phyloP scores from a whole-genome alignment of 2,797 vertebrate species.

The Eulemur albifrons region DNA sequence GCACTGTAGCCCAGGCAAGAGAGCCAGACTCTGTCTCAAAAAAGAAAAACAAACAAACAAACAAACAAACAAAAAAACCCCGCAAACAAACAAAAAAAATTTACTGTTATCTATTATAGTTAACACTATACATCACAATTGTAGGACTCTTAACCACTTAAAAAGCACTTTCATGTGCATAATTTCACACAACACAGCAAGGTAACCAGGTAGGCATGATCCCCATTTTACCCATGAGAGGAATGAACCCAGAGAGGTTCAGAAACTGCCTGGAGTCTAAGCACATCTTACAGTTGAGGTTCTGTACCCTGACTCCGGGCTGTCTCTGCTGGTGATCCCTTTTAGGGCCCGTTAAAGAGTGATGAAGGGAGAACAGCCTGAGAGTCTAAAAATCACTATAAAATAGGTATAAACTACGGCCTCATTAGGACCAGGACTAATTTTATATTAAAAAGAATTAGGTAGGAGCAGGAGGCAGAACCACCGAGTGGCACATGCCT shows the following conservation, averaged over 20 bases:
- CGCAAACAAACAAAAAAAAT: not conserved
- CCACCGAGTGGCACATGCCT: not conserved
- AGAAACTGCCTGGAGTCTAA: not conserved
- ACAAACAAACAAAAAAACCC: too few species aligned
- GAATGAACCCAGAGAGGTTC: not conserved
- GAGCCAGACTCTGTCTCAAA: too few species aligned
- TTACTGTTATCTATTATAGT: not conserved
- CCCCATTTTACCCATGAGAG: not conserved
- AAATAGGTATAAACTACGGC: not conserved
- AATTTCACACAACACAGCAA: not conserved
- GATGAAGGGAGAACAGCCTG: not conserved
- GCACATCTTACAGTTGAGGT: not conserved
- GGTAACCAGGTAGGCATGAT: not conserved
- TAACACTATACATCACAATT: not conserved
- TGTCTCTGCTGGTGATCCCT: not conserved
- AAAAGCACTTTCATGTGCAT: not conserved
- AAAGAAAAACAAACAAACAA: too few species aligned
- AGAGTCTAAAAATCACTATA: not conserved
- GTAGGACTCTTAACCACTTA: not conserved
- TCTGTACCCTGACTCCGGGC: not conserved
- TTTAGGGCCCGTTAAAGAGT: not conserved
- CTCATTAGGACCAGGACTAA: not conserved
- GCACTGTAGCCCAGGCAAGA: too few species aligned
- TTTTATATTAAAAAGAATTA: not conserved
- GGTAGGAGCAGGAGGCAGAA: not conserved